A percentile compares a stretch with the other conserved stretches of the same genome.
Evolutionary conservation across 64 coral and sea anemone species (phyloP).

Genomic region (Anthopleura sola): DNA sequence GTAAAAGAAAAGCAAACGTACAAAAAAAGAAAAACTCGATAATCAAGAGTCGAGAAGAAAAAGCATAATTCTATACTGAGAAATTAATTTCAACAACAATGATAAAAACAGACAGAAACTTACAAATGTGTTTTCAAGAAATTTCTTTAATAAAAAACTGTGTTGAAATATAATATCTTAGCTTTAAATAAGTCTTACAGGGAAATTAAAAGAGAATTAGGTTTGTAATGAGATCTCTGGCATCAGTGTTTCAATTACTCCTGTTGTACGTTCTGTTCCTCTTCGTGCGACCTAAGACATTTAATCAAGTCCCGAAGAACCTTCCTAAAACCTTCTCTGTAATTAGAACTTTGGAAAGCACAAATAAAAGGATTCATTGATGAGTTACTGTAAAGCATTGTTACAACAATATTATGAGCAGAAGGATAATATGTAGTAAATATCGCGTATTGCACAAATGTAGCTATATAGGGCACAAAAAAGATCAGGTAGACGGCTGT

Average conservation of each 20-base stretch:
- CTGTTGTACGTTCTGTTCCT: neutral
- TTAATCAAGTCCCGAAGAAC: neutral
- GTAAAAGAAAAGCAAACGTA: too few species aligned
- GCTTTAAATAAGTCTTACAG: too few species aligned
- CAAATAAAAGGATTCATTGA: neutral
- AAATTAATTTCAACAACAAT: too few species aligned
- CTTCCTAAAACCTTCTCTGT: conserved; percentile 10
- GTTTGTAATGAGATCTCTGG: too few species aligned
- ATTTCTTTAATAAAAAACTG: too few species aligned
- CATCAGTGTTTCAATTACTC: neutral
- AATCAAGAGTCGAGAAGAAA: too few species aligned
- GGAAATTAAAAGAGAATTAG: too few species aligned
- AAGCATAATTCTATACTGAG: too few species aligned
- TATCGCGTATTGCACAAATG: conserved; percentile 2
- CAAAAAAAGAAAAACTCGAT: too few species aligned
- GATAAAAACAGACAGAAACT: too few species aligned
- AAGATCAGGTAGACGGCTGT: conserved; percentile 12
- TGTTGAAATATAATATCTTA: too few species aligned
- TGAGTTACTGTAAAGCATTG: conserved; percentile 3
- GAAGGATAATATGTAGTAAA: neutral
- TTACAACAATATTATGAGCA: neutral
- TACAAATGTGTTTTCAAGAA: too few species aligned
- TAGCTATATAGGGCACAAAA: neutral
- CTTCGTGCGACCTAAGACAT: neutral
- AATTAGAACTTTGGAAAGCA: conserved; percentile 17